Conservation (phyloP, 2,113 vertebrate species). For the Nanorana parkeri region DNA sequence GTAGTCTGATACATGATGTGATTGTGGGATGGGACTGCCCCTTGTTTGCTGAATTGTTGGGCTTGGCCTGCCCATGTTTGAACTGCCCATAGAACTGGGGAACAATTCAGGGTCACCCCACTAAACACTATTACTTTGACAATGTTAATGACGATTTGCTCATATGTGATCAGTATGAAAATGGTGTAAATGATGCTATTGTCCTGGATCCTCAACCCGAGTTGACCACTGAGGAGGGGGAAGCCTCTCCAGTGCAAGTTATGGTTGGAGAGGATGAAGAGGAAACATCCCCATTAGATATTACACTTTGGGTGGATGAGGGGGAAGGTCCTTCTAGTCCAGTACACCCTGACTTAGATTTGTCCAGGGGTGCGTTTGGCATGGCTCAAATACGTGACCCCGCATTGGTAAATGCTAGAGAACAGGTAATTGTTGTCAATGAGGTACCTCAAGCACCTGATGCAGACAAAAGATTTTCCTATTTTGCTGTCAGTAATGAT, state of each 20-base stretch:
- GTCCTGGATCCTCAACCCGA: not conserved
- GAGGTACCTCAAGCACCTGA: not conserved
- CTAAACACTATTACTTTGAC: too few relatives aligned
- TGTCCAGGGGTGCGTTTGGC: too few relatives aligned
- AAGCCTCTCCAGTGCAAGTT: too few relatives aligned
- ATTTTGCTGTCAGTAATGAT: not conserved
- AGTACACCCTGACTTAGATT: not conserved
- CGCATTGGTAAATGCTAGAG: not conserved
- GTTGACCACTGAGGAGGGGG: not conserved
- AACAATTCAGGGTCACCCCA: too few relatives aligned
- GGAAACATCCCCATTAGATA: too few relatives aligned
- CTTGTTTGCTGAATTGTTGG: not conserved
- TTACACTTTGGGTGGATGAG: too few relatives aligned
- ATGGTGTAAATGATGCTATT: not conserved
- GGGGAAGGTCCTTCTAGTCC: too few relatives aligned
- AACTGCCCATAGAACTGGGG: too few relatives aligned
- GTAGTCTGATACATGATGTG: not conserved
- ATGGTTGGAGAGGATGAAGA: too few relatives aligned
- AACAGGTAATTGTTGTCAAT: not conserved
- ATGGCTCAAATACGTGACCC: not conserved
- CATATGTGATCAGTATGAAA: too few relatives aligned
- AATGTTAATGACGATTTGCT: too few relatives aligned
- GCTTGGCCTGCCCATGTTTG: not conserved
- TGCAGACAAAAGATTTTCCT: not conserved
- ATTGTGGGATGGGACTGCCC: not conserved